phyloP scores from a whole-genome alignment of 2,888 invertebrate genomes.

The Cephus nigrinus region DNA sequence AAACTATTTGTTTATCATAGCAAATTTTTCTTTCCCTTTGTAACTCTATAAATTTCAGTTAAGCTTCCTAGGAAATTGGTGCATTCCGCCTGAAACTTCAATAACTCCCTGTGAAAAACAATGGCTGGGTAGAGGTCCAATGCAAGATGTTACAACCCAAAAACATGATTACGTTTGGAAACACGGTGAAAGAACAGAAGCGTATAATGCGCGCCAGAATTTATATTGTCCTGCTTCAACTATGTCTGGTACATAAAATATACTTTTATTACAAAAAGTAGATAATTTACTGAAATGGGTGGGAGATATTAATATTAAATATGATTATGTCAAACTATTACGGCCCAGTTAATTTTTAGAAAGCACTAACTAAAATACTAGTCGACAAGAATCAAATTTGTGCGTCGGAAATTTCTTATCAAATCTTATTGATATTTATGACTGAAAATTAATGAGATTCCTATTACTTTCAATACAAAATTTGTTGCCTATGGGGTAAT shows the following conservation, averaged over 20 bases:
- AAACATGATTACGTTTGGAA: conserved; percentile 75
- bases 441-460: too few species aligned
- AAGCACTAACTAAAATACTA: too few species aligned
- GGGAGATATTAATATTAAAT: not conserved
- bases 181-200: conserved; percentile 23
- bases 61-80: conserved; percentile 60
- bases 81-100: conserved; percentile 40
- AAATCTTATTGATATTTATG: too few species aligned
- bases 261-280: not conserved
- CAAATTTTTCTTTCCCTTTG: not conserved
- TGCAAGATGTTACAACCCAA: conserved; percentile 79
- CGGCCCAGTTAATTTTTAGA: not conserved
- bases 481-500: too few species aligned
- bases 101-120: conserved; percentile 48
- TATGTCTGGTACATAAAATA: conserved; percentile 44
- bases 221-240: conserved; percentile 44
- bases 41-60: conserved; percentile 32
- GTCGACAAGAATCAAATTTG: too few species aligned
- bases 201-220: conserved; percentile 38
- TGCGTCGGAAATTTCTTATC: too few species aligned
- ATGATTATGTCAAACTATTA: not conserved
- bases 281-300: too few species aligned
- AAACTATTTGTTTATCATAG: not conserved
- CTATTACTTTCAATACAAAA: too few species aligned
- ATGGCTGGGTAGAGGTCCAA: conserved; percentile 70